phyloP scores from a whole-genome alignment of 1,140 invertebrate species.

The Olivierus martensii region DNA sequence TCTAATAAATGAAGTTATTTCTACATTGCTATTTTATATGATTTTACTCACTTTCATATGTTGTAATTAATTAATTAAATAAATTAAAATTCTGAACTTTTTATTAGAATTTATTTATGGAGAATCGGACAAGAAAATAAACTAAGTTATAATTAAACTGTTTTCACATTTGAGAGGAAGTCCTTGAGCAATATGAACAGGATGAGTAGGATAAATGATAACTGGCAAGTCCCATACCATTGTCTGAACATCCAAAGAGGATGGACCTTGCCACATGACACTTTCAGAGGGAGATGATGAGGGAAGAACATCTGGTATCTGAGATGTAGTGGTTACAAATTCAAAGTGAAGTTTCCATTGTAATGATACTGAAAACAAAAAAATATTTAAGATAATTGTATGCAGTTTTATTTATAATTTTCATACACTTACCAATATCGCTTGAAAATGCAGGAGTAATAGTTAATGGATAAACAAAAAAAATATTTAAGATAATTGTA shows the following conservation, averaged over 20 bases:
- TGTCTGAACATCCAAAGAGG: slow-evolving; percentile 77
- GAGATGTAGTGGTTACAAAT: slow-evolving; percentile 64
- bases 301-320: slow-evolving; percentile 9
- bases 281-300: slow-evolving; percentile 31
- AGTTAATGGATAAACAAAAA: too few species aligned
- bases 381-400: neutral
- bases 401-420: slow-evolving; percentile 22
- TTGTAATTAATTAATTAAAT: too few species aligned
- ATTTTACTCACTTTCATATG: too few species aligned
- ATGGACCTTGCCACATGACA: slow-evolving; percentile 63
- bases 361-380: slow-evolving; percentile 50
- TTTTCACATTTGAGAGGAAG: slow-evolving; percentile 11
- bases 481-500: slow-evolving; percentile 2
- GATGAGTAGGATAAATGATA: slow-evolving; percentile 77
- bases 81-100: too few species aligned
- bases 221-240: slow-evolving; percentile 97
- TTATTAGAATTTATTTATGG: too few species aligned
- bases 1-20: too few species aligned
- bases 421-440: slow-evolving; percentile 48
- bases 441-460: slow-evolving; percentile 86
- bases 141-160: slow-evolving; percentile 8
- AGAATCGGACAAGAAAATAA: too few species aligned
- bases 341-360: slow-evolving; percentile 93
- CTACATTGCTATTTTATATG: too few species aligned
- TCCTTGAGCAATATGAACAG: slow-evolving; percentile 47